Evolutionary conservation across 2,888 invertebrate genomes (phyloP).

Genomic region (Meandrusa payeni): DNA sequence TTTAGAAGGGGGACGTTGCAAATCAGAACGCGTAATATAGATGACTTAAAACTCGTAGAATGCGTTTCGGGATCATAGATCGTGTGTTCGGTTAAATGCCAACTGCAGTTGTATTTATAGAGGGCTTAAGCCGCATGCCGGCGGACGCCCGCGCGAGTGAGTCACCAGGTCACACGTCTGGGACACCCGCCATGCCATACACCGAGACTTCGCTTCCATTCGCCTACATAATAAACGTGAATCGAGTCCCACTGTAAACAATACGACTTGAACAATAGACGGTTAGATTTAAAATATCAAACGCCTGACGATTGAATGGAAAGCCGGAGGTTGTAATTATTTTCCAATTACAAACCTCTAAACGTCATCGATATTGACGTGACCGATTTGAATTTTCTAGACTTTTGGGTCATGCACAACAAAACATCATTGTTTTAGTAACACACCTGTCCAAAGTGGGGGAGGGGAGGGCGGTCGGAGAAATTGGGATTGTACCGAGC

Average conservation of each 20-base stretch:
- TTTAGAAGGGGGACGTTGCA: slow-evolving; percentile 29
- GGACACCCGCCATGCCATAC: slow-evolving; percentile 53
- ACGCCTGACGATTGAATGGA: slow-evolving; percentile 5
- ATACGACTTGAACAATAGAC: slow-evolving; percentile 4
- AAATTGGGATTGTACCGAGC: slow-evolving; percentile 51
- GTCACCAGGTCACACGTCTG: slow-evolving; percentile 66
- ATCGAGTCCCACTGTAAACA: slow-evolving; percentile 17
- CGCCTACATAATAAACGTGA: slow-evolving; percentile 11
- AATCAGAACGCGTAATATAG: slow-evolving; percentile 35
- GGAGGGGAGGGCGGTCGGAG: slow-evolving; percentile 40
- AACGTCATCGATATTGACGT: slow-evolving; percentile 32
- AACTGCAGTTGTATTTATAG: slow-evolving; percentile 73
- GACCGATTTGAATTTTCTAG: slow-evolving; percentile 40
- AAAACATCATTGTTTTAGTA: slow-evolving; percentile 42
- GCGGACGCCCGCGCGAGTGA: slow-evolving; percentile 43
- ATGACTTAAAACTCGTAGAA: slow-evolving; percentile 43
- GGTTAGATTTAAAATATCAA: background rate
- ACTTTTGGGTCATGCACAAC: slow-evolving; percentile 51
- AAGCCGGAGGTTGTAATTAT: slow-evolving; percentile 18
- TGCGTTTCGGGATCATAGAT: slow-evolving; percentile 61
- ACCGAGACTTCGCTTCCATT: slow-evolving; percentile 1
- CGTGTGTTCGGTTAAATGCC: slow-evolving; percentile 72
- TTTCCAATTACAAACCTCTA: slow-evolving; percentile 21
- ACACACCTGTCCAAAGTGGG: slow-evolving; percentile 46
- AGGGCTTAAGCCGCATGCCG: slow-evolving; percentile 45